phyloP scores from a whole-genome alignment of 2,797 vertebrate genomes.

The Parotocinclus haroldoi region DNA sequence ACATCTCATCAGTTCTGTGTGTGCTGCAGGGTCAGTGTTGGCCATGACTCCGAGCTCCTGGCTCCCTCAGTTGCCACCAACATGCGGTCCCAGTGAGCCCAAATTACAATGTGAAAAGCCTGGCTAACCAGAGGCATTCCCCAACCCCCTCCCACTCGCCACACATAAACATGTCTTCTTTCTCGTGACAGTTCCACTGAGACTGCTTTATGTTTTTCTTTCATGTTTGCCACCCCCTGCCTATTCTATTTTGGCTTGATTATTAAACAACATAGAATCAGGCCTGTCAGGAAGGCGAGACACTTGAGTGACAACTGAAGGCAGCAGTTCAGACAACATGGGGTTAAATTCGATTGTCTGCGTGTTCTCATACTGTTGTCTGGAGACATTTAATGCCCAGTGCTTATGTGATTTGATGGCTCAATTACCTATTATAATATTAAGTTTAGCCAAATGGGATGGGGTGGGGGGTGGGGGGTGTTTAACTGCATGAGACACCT shows the following conservation, averaged over 20 bases:
- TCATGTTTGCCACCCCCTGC: slow-evolving; percentile 62
- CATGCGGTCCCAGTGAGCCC: slow-evolving; percentile 78
- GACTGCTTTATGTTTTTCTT: slow-evolving; percentile 70
- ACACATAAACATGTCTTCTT: slow-evolving; percentile 50
- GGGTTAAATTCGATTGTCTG: slow-evolving; percentile 78
- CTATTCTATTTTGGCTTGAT: slow-evolving; percentile 56
- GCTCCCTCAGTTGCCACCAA: slow-evolving; percentile 77
- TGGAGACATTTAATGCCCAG: slow-evolving; percentile 70
- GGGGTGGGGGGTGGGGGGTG: slow-evolving; percentile 8
- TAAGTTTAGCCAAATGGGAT: slow-evolving; percentile 66
- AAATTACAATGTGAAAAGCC: slow-evolving; percentile 90
- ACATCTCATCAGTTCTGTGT: slow-evolving; percentile 78
- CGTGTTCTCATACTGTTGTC: slow-evolving; percentile 67
- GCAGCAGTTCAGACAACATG: slow-evolving; percentile 65
- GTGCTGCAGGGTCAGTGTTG: slow-evolving; percentile 77
- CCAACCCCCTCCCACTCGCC: slow-evolving; percentile 57
- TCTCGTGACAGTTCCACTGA: slow-evolving; percentile 75
- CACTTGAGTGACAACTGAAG: slow-evolving; percentile 73
- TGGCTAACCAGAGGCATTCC: slow-evolving; percentile 77
- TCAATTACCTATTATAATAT: slow-evolving; percentile 80
- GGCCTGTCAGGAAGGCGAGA: slow-evolving; percentile 69
- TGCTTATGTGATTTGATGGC: slow-evolving; percentile 78
- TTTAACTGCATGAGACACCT: slow-evolving; percentile 67
- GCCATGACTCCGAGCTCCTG: slow-evolving; percentile 77
- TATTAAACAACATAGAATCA: slow-evolving; percentile 76